Percentiles rank a stretch among this genome's conserved stretches.
phyloP scores from a whole-genome alignment of 2,113 vertebrate species.

The Salvelinus namaycush region DNA sequence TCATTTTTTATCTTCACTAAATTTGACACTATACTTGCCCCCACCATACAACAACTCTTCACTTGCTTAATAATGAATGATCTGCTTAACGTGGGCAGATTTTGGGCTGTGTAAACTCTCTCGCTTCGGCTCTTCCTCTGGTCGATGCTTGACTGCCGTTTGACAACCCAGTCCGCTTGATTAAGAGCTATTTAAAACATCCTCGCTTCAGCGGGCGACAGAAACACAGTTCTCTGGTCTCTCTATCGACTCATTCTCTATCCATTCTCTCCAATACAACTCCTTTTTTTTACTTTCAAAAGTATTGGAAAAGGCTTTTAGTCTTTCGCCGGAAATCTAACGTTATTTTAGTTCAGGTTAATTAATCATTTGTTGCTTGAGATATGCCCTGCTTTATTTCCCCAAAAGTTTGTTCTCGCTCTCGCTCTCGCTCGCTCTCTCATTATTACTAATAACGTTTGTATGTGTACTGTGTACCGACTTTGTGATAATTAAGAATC shows the following conservation, averaged over 20 bases:
- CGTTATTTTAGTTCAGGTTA: slow-evolving; percentile 57
- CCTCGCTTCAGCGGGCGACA: slow-evolving; percentile 16
- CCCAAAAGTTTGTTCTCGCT: slow-evolving; percentile 19
- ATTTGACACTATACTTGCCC: too few relatives aligned
- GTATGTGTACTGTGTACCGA: background rate
- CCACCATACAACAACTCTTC: too few relatives aligned
- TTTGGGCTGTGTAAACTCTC: too few relatives aligned
- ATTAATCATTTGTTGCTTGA: slow-evolving; percentile 60
- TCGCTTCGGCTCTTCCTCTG: too few relatives aligned
- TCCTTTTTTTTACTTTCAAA: background rate
- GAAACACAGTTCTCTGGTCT: slow-evolving; percentile 2
- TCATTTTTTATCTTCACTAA: too few relatives aligned
- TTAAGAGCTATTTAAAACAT: slow-evolving; percentile 51
- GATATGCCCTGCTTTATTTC: too few relatives aligned
- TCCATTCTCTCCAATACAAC: background rate
- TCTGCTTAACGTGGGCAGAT: too few relatives aligned
- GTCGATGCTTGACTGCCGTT: too few relatives aligned
- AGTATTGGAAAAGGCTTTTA: slow-evolving; percentile 47
- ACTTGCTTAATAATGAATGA: too few relatives aligned
- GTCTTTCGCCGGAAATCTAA: slow-evolving; percentile 31
- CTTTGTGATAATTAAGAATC: background rate
- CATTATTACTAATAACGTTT: background rate
- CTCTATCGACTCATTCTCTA: background rate
- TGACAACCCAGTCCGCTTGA: slow-evolving; percentile 19
- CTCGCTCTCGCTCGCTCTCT: too few relatives aligned